Conservation (phyloP, 2,113 vertebrate species). For the Chloropsis cyanopogon region DNA sequence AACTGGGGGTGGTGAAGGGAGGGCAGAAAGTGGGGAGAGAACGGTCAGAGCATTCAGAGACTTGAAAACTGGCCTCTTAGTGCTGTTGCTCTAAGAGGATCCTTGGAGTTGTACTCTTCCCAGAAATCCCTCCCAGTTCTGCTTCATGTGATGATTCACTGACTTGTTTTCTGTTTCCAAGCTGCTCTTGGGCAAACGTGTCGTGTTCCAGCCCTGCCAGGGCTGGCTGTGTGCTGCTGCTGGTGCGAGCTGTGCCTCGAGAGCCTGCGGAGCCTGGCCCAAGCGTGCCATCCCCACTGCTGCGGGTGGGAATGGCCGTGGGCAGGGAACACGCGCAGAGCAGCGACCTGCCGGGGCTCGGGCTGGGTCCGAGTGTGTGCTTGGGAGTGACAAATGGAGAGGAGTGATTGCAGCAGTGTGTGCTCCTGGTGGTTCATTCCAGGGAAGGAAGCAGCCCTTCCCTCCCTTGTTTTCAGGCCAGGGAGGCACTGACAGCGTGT, state of each 20-base stretch:
- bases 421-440: background rate
- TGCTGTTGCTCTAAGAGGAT: background rate
- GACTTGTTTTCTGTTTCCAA: background rate
- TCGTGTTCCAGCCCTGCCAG: rapidly evolving
- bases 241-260: background rate
- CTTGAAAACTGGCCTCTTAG: background rate
- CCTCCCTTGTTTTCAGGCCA: background rate
- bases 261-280: background rate
- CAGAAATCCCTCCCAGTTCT: constrained; percentile 42
- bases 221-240: background rate
- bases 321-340: background rate
- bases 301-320: rapidly evolving
- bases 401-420: background rate
- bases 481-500: background rate
- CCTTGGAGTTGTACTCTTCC: background rate
- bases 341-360: rapidly evolving
- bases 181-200: background rate
- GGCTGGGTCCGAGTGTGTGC: background rate
- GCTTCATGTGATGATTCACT: background rate
- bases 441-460: constrained; percentile 5
- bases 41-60: background rate
- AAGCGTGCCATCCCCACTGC: background rate
- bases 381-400: background rate
- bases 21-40: background rate
- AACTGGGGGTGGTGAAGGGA: too few relatives aligned